A percentile compares a stretch with the other conserved stretches of the same genome.
Conservation (phyloP, 2,113 vertebrate genomes). For the Centropristis striata region DNA sequence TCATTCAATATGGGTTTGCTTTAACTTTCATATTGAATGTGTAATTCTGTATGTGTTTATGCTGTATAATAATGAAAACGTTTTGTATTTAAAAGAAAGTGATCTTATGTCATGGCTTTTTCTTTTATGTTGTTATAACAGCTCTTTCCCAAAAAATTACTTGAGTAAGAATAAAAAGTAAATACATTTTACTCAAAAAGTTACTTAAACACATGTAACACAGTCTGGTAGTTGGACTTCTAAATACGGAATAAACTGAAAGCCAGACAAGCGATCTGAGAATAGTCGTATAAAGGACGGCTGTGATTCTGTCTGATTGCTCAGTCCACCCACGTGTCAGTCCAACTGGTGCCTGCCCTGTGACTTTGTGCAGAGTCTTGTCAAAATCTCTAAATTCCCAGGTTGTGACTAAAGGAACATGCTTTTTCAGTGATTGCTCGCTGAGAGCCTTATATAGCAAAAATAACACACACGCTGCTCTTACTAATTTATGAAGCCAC, state of each 20-base stretch:
- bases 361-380: slow-evolving; percentile 57
- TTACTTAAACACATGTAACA: no score
- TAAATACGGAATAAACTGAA: slow-evolving; percentile 16
- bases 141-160: no score
- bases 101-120: no score
- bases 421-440: slow-evolving; percentile 38
- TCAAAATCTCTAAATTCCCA: slow-evolving; percentile 63
- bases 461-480: slow-evolving; percentile 35
- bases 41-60: no score
- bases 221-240: not conserved
- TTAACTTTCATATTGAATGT: no score
- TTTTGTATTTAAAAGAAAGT: no score
- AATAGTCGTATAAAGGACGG: slow-evolving; percentile 45
- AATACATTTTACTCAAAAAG: no score
- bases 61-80: no score
- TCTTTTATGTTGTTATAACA: no score
- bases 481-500: slow-evolving; percentile 13
- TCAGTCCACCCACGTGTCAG: slow-evolving; percentile 61
- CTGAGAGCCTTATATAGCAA: slow-evolving; percentile 64
- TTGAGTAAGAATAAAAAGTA: no score
- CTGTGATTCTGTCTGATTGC: slow-evolving; percentile 52
- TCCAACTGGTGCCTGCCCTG: slow-evolving; percentile 45
- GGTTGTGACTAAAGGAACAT: slow-evolving; percentile 63
- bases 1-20: no score
- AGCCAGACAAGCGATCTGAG: slow-evolving; percentile 23